Evolutionary conservation across 2,888 invertebrate genomes (phyloP).

Genomic region (Himalopsyche japonica): DNA sequence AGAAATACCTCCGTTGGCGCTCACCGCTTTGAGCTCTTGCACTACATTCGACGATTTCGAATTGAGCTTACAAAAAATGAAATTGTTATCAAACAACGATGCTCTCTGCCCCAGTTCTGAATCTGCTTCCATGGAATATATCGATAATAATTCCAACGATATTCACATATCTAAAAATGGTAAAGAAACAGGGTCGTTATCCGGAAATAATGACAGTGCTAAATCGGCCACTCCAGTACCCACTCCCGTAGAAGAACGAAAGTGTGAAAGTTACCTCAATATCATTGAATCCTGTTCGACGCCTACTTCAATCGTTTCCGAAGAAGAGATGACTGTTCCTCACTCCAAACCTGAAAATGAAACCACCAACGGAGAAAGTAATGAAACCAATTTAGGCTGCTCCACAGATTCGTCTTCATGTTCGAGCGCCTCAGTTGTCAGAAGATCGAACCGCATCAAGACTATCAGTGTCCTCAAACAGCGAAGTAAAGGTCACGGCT

Average conservation of each 20-base stretch:
- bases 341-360: constrained; percentile 12
- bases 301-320: neutral
- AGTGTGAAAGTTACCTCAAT: neutral
- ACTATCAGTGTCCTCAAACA: constrained; percentile 72
- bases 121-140: constrained; percentile 5
- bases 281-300: neutral
- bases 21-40: neutral
- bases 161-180: neutral
- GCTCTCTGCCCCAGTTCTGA: neutral
- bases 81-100: neutral
- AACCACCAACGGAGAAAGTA: constrained; percentile 47
- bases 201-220: neutral
- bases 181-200: neutral
- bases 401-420: constrained; percentile 55
- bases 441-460: constrained; percentile 76
- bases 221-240: neutral
- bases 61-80: neutral
- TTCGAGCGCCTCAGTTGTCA: constrained; percentile 62
- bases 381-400: constrained; percentile 44
- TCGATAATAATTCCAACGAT: constrained; percentile 10
- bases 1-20: neutral
- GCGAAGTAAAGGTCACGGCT: constrained; percentile 67
- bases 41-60: neutral
- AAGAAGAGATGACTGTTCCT: neutral
- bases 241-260: neutral